Evolutionary conservation across 2,797 vertebrate species (phyloP).

Genomic region (Erithacus rubecula): DNA sequence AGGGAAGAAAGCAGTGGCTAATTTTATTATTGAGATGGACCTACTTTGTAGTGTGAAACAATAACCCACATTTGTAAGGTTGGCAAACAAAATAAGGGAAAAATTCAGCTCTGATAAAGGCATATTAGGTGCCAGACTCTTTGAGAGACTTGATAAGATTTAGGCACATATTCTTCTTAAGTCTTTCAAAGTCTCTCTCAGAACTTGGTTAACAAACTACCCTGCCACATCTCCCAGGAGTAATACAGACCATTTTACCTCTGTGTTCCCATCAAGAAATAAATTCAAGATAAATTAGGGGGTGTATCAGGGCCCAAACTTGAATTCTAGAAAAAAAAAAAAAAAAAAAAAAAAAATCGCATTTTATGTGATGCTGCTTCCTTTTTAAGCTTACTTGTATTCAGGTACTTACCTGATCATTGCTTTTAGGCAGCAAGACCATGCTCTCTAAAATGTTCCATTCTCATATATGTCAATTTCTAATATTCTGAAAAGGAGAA

Average conservation of each 20-base stretch:
- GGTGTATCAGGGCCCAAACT: neutral
- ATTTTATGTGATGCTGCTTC: neutral
- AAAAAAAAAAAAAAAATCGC: neutral
- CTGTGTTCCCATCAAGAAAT: neutral
- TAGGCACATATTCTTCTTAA: neutral
- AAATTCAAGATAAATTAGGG: neutral
- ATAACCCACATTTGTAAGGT: neutral
- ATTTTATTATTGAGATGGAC: neutral
- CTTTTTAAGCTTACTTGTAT: neutral
- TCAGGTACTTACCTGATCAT: neutral
- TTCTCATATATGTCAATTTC: neutral
- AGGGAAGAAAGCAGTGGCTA: neutral
- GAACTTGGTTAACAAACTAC: neutral
- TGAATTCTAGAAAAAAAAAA: neutral
- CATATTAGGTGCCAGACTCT: neutral
- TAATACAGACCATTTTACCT: neutral
- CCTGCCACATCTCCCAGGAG: neutral
- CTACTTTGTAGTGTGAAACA: neutral
- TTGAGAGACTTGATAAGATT: neutral
- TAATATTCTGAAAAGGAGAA: neutral
- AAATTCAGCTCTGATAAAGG: neutral
- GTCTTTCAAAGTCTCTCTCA: neutral
- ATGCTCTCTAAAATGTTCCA: neutral
- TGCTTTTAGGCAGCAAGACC: neutral
- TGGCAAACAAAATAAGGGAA: neutral